Base-by-base conservation (phyloP, 35 echinoderm and acorn worm species). In the Ophioderma brevispina region DNA sequence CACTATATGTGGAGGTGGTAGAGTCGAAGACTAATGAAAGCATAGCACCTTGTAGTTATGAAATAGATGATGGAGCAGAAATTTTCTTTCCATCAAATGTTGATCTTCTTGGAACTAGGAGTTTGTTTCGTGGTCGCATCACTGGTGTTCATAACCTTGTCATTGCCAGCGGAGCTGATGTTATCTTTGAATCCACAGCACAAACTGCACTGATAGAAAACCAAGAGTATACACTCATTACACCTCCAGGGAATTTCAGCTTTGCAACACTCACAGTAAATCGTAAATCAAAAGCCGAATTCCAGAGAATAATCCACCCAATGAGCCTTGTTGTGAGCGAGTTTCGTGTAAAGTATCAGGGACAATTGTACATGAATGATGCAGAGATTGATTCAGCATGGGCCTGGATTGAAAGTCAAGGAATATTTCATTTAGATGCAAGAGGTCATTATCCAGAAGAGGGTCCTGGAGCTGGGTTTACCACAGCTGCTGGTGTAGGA, bases 331-430 rank as follows among this genome's bases (percentile, higher is more conserved):
- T 64, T 70, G 80, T 85, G 21, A 86, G 77, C 23, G 86, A 91
- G 80, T 90, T 97, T 34, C 63, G 63, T 78, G 95, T 97, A 32
- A 97, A 97, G 76, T 97, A 94, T 42, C 76, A 93, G 80, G 95
- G 91, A 15, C 84, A 90, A 31, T 75, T 97, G 10, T 88, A 82
- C 37, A 94, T 97, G 95, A 93, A 97, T 38, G 82, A 81, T 52
- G 95, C 89, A 70, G 95, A 97, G 76, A 88, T 97, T 5, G 78
- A 82, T n/a, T 93, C 91, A 46, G 59, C 87, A 8, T 87, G 87
- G 87, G 95, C 95, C 3, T 90, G 88, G 88, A 91, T 97, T 82
- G 95, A 97, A 83, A 97, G 95, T 84, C 87, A 94, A 37, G 95
- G 95, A 18, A 83, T 64, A 11, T 97, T 97, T 55, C 91, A 97